phyloP scores from a whole-genome alignment of 1,140 invertebrate species.

The Harpegnathos saltator region DNA sequence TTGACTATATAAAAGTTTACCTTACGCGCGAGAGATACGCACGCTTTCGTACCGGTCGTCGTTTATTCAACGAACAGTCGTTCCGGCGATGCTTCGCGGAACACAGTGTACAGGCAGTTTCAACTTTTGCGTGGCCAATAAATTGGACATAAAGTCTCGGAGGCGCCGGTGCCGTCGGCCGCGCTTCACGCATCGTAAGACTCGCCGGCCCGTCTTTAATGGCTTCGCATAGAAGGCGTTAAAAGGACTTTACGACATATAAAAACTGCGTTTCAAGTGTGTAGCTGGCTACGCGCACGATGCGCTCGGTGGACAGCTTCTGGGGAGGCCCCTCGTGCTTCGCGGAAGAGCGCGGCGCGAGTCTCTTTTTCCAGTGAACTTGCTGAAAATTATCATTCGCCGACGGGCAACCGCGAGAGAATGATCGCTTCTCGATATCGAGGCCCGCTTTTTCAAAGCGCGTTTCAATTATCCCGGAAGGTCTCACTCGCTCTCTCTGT shows the following conservation, averaged over 20 bases:
- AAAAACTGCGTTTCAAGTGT: conserved; percentile 53
- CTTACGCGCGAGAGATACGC: background rate
- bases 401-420: background rate
- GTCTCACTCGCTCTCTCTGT: background rate
- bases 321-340: too few species aligned
- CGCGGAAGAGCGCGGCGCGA: too few species aligned
- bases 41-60: conserved; percentile 27
- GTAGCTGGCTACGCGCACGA: conserved; percentile 16
- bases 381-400: background rate
- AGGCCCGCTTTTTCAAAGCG: background rate
- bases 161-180: conserved; percentile 38
- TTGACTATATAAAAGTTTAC: conserved; percentile 44
- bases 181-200: conserved; percentile 58
- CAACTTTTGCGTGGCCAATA: conserved; percentile 57
- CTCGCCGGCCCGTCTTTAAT: conserved; percentile 61
- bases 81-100: conserved; percentile 14
- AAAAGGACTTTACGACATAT: conserved; percentile 62
- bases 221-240: conserved; percentile 49
- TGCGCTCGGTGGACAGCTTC: too few species aligned
- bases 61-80: conserved; percentile 62
- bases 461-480: background rate
- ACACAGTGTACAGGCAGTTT: conserved; percentile 57
- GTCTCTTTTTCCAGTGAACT: too few species aligned
- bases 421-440: background rate
- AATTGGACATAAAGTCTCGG: conserved; percentile 61